Conservation (phyloP, 2,797 vertebrate species). For the Eleutherodactylus coqui region DNA sequence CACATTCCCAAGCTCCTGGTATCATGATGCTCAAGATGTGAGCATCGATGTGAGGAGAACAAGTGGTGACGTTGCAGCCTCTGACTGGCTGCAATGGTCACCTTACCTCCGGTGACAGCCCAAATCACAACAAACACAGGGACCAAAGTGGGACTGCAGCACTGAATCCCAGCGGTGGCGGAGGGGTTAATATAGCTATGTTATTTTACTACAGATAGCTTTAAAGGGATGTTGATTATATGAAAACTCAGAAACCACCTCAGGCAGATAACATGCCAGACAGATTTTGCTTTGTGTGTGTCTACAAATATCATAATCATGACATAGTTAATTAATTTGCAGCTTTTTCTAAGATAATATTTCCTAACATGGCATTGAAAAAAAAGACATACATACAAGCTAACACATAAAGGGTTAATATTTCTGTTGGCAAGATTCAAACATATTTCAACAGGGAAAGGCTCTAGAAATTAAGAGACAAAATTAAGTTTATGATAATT, state of each 20-base stretch:
- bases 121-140: too few relatives aligned
- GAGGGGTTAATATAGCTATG: too few relatives aligned
- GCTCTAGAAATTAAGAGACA: conserved; percentile 50
- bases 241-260: neutral
- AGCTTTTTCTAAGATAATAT: neutral
- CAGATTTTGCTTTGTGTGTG: neutral
- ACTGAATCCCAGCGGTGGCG: too few relatives aligned
- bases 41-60: too few relatives aligned
- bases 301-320: neutral
- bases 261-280: neutral
- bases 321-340: neutral
- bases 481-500: conserved; percentile 63
- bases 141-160: too few relatives aligned
- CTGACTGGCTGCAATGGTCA: too few relatives aligned
- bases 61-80: too few relatives aligned
- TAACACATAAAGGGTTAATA: conserved; percentile 16
- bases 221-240: too few relatives aligned
- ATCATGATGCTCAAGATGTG: too few relatives aligned
- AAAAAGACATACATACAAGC: neutral
- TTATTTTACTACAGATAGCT: too few relatives aligned
- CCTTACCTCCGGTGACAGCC: too few relatives aligned
- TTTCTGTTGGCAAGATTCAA: conserved; percentile 29
- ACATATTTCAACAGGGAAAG: conserved; percentile 44
- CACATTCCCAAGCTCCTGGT: too few relatives aligned
- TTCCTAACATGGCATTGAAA: neutral